phyloP scores from a whole-genome alignment of 2,888 invertebrate species.

The Callinectes sapidus region DNA sequence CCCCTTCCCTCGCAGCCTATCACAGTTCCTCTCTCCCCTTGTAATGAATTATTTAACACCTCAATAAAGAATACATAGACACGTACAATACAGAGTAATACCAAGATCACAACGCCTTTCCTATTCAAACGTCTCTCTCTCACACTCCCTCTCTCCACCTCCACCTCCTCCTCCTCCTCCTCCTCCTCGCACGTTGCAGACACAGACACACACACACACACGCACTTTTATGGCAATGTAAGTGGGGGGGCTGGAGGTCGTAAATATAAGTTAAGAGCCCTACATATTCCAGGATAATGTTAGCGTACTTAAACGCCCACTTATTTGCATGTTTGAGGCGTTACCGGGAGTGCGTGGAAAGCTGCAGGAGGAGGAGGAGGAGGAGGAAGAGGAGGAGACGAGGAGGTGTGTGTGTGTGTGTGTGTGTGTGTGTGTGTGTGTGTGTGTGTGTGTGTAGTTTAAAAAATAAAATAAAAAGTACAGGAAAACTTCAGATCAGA shows the following conservation, averaged over 20 bases:
- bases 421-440: not conserved
- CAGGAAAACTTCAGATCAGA: not conserved
- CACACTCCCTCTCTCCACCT: not conserved
- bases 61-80: not conserved
- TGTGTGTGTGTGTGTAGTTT: not conserved
- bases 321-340: constrained; percentile 27
- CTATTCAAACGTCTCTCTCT: not conserved
- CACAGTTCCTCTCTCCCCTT: not conserved
- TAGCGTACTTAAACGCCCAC: constrained; percentile 33
- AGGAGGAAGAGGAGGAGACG: not conserved
- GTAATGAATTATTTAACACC: not conserved
- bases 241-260: constrained; percentile 11
- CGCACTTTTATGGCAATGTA: constrained; percentile 33
- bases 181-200: not conserved
- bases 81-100: not conserved
- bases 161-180: not conserved
- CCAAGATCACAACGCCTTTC: not conserved
- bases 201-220: constrained; percentile 8
- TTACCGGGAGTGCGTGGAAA: constrained; percentile 20
- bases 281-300: constrained; percentile 31
- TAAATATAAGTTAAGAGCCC: constrained; percentile 35
- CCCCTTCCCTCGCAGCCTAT: not conserved
- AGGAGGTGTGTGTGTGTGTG: no score
- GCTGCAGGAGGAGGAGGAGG: not conserved
- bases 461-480: not conserved